Evolutionary conservation across 2,888 invertebrate species (phyloP).

Genomic region (Athalia circularis): DNA sequence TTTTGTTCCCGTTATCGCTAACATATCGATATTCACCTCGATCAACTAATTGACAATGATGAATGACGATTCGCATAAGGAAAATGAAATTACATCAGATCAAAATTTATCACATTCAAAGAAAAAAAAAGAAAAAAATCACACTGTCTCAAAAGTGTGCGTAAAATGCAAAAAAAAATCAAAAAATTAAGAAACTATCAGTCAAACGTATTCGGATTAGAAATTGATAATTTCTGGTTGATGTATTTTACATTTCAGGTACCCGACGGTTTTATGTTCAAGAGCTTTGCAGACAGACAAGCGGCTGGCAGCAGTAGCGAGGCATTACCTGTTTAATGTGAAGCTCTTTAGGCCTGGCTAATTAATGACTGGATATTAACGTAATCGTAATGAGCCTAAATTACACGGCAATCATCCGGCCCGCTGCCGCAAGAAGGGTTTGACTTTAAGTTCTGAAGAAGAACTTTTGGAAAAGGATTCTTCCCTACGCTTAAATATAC

Average conservation of each 20-base stretch:
- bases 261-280: neutral
- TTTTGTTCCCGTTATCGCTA: no score
- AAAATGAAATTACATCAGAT: no score
- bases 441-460: slow-evolving; percentile 55
- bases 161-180: no score
- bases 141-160: no score
- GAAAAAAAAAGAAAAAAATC: no score
- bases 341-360: slow-evolving; percentile 69
- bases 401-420: slow-evolving; percentile 66
- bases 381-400: slow-evolving; percentile 72
- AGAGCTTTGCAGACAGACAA: slow-evolving; percentile 50
- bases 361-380: slow-evolving; percentile 71
- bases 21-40: no score
- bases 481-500: neutral
- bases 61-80: no score
- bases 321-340: slow-evolving; percentile 71
- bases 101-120: no score
- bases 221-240: neutral
- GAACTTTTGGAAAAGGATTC: slow-evolving; percentile 32
- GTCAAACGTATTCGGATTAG: neutral
- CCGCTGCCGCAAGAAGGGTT: slow-evolving; percentile 61
- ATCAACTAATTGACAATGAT: neutral
- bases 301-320: slow-evolving; percentile 61
- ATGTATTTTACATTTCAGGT: neutral
- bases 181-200: no score